Evolutionary conservation across 2,113 vertebrate species (phyloP), one percentile per base, ranked within the genome.

Genomic region (Butorides virescens): DNA sequence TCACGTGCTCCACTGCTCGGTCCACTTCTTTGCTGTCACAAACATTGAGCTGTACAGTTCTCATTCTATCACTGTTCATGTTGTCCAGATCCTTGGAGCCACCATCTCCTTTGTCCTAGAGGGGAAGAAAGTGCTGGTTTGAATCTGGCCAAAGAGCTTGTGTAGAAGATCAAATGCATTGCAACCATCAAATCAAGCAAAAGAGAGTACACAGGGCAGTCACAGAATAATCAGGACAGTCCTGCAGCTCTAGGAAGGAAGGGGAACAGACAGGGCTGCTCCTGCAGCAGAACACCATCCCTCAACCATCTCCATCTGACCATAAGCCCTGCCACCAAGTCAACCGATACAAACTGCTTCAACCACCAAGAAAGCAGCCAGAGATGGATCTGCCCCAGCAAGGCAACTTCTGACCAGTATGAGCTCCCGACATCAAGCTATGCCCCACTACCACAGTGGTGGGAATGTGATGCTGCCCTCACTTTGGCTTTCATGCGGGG

Each of bases 31-130:
- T 97, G 11, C 95, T 95, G 62, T 97, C 97, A 79, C 98, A 98
- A 55, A 98, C 98, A 0, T 98, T 98, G 55, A 98, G 98, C 93
- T 98, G 98, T 26, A 98, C 34, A 2, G 98, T 98, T 86, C 96
- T 97, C 97, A 98, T 88, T 13, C 97, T 94, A 70, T 98, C 97
- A 21, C 98, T 98, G 8, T 98, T 98, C 97, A 98, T 95, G 81
- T 76, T 68, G 80, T 98, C 98, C 92, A 98, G 95, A 5, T 98
- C 97, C 94, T 98, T 97, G 85, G 95, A 97, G 16, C 98, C 98
- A 22, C 89, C 97, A 17, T 95, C 91, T 61, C 98, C 98, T 79
- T 98, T 98, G 83, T 98, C 97, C 98, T 98, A 84, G 61, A 59
- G 34, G 52, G 18, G 23, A 92, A 74, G 32, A 77, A 90, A 72